Conservation (phyloP, 2,113 vertebrate species). For the Marcusenius ussheri region DNA sequence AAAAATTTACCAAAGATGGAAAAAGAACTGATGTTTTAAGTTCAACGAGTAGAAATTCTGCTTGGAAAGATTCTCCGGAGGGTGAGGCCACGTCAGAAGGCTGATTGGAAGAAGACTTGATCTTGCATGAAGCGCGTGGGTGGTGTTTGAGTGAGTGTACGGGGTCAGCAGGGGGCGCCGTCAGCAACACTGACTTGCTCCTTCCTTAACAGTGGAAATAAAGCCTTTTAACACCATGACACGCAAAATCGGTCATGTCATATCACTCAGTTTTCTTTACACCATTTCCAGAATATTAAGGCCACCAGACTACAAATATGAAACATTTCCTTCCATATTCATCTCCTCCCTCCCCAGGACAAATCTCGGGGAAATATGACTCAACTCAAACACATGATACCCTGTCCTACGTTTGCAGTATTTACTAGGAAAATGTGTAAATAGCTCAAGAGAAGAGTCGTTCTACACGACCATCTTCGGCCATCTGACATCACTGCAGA, state of each 20-base stretch:
- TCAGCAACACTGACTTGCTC: not conserved
- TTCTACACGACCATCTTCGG: not conserved
- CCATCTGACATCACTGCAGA: not conserved
- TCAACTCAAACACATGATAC: not conserved
- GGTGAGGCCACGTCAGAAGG: not conserved
- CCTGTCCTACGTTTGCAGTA: not conserved
- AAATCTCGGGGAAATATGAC: not conserved
- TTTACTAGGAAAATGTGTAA: not conserved
- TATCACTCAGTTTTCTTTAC: not conserved
- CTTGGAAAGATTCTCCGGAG: not conserved
- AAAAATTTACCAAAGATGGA: not conserved
- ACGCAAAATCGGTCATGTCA: not conserved
- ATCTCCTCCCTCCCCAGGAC: not conserved
- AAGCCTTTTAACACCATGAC: constrained; percentile 4
- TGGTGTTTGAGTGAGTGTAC: not conserved
- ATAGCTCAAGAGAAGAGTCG: not conserved
- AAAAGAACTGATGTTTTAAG: not conserved
- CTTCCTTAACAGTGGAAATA: not conserved
- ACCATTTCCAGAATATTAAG: not conserved
- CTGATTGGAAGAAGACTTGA: constrained; percentile 2
- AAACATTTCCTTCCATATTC: not conserved
- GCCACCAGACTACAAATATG: not conserved
- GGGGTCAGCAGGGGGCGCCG: not conserved
- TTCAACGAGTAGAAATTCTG: not conserved
- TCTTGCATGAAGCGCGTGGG: not conserved